These are phyloP conservation scores for Elgonia sp. DNA, from an alignment of 2,888 invertebrate genomes.

Conservation along the genomic window DNA sequence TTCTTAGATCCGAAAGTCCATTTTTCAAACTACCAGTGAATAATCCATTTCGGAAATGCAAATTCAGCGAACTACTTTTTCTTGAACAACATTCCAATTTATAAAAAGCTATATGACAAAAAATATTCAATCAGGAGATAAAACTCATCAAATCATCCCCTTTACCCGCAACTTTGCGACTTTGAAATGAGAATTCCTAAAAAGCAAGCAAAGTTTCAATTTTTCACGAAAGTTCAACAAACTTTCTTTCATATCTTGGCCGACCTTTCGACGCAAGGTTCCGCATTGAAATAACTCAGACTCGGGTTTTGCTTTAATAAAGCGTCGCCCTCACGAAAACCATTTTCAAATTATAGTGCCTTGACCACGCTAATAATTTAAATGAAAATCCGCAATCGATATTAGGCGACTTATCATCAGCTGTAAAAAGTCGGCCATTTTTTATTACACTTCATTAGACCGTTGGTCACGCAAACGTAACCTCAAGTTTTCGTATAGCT, in stretches of 20 bases:
- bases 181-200: conserved; percentile 17
- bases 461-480: conserved; percentile 48
- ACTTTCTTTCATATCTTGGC: conserved; percentile 48
- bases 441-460: conserved; percentile 53
- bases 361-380: conserved; percentile 44
- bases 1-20: neutral
- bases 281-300: conserved; percentile 48
- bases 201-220: conserved; percentile 34
- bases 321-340: conserved; percentile 32
- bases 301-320: conserved; percentile 40
- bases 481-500: conserved; percentile 24
- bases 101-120: neutral
- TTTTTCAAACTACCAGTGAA: neutral
- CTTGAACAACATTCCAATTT: neutral
- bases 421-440: conserved; percentile 34
- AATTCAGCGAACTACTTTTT: neutral
- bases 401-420: conserved; percentile 28
- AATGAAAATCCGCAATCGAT: conserved; percentile 35
- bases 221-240: conserved; percentile 58
- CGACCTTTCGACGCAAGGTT: conserved; percentile 11
- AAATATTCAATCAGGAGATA: conserved; percentile 9
- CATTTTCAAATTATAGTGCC: conserved; percentile 41
- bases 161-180: neutral
- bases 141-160: conserved; percentile 18
- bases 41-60: neutral